Conservation (phyloP, 2,888 invertebrate species). For the Spicauda simplicius region DNA sequence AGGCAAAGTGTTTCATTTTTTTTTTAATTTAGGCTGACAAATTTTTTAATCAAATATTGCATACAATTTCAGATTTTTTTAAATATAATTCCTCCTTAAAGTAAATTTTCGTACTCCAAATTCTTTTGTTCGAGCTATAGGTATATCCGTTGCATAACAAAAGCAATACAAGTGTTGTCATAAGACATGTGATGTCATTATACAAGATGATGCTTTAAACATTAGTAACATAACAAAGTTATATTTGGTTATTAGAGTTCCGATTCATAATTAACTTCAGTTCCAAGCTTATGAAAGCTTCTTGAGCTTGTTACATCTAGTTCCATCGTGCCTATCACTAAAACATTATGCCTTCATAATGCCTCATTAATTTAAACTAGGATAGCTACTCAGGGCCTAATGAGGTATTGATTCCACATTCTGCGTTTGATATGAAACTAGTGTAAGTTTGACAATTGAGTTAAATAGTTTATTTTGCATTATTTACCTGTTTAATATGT, state of each 20-base stretch:
- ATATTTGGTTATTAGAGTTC: neutral
- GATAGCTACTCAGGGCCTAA: neutral
- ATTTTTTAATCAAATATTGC: too few species aligned
- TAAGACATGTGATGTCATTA: neutral
- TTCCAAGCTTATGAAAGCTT: slow-evolving; percentile 60
- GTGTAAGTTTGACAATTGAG: neutral
- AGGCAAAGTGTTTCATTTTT: too few species aligned
- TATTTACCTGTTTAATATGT: too few species aligned
- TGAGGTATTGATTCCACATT: slow-evolving; percentile 45
- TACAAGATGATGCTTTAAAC: too few species aligned
- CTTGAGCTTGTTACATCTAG: slow-evolving; percentile 60
- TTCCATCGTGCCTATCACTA: slow-evolving; percentile 47
- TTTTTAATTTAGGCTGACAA: too few species aligned
- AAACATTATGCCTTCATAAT: neutral
- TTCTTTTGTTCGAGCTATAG: too few species aligned
- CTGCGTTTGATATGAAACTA: slow-evolving; percentile 15
- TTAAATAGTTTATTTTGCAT: too few species aligned
- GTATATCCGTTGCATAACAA: neutral
- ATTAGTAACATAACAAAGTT: too few species aligned
- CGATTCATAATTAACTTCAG: slow-evolving; percentile 47
- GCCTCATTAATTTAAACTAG: slow-evolving; percentile 4
- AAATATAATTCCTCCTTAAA: too few species aligned
- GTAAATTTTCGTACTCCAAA: too few species aligned
- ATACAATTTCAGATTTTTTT: too few species aligned
- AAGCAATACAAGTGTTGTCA: neutral